Conservation (phyloP, 2,113 vertebrate species). For the Mesitornis unicolor region DNA sequence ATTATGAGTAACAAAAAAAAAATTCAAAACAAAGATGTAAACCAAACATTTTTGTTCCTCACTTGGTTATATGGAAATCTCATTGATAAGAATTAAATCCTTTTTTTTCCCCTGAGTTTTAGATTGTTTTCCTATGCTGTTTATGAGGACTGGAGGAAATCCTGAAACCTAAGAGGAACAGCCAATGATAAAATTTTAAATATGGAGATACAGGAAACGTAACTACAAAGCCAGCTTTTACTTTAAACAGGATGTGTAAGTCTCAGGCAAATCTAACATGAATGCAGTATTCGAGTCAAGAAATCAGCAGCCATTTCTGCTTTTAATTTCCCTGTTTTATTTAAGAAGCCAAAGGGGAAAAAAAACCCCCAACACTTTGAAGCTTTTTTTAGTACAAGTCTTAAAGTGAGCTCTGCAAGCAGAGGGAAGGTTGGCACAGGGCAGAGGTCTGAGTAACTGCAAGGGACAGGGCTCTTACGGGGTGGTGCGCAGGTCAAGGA, state of each 20-base stretch:
- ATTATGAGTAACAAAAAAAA: not conserved
- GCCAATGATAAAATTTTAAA: not conserved
- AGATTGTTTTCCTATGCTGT: constrained; percentile 9
- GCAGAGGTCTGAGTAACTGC: not conserved
- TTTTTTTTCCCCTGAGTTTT: constrained; percentile 60
- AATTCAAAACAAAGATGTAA: not conserved
- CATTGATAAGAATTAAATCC: constrained; percentile 73
- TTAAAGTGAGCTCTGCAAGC: not conserved
- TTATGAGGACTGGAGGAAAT: constrained; percentile 68
- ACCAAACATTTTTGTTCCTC: not conserved
- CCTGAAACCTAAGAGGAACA: constrained; percentile 17
- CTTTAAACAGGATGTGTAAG: not conserved
- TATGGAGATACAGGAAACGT: not conserved
- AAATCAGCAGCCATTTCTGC: not conserved
- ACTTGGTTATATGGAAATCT: constrained; percentile 69
- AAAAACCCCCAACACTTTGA: not conserved
- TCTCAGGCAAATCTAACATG: not conserved
- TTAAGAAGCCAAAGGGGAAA: not conserved
- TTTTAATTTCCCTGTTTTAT: not conserved
- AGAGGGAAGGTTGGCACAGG: not conserved
- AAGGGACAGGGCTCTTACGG: not conserved
- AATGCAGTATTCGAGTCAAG: not conserved
- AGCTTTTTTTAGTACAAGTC: too few relatives aligned
- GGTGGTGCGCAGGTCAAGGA: not conserved
- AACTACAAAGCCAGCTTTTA: not conserved